These are phyloP conservation scores for Pyrgilauda ruficollis DNA, from an alignment of 2,113 vertebrate genomes.

Conservation along the genomic window DNA sequence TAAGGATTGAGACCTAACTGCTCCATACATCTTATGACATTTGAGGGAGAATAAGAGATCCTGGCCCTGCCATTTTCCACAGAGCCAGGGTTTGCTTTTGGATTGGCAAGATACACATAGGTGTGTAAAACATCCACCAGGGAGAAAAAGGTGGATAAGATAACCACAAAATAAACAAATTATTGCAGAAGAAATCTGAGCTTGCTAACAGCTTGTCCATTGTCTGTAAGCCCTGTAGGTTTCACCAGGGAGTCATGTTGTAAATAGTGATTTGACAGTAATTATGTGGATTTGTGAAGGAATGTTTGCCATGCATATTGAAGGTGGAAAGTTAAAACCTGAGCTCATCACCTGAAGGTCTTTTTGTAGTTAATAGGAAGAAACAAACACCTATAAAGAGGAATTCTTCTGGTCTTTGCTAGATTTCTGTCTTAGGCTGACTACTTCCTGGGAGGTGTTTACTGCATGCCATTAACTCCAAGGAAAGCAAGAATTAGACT, in stretches of 20 bases:
- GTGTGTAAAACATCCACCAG: neutral
- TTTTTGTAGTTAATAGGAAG: slow-evolving; percentile 22
- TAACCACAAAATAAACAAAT: slow-evolving; percentile 24
- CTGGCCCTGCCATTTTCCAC: neutral
- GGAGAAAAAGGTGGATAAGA: neutral
- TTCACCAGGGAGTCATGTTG: neutral
- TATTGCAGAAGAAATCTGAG: neutral
- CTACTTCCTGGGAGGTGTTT: neutral
- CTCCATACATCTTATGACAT: neutral
- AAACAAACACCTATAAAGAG: neutral
- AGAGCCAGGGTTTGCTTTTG: neutral
- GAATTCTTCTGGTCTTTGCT: neutral
- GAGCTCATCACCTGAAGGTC: slow-evolving; percentile 16
- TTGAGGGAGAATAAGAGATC: neutral
- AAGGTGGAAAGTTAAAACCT: slow-evolving; percentile 30
- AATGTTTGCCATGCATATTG: slow-evolving; percentile 41
- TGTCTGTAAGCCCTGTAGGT: slow-evolving; percentile 12
- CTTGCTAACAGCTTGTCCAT: slow-evolving; percentile 9
- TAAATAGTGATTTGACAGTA: slow-evolving; percentile 53
- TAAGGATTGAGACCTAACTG: neutral
- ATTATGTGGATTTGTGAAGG: slow-evolving; percentile 33
- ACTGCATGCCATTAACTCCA: neutral
- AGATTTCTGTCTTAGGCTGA: neutral
- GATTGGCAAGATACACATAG: neutral
- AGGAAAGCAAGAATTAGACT: neutral